These are phyloP conservation scores for Meloidogyne chitwoodi DNA, from an alignment of 1,140 invertebrate genomes.

Conservation along the genomic window DNA sequence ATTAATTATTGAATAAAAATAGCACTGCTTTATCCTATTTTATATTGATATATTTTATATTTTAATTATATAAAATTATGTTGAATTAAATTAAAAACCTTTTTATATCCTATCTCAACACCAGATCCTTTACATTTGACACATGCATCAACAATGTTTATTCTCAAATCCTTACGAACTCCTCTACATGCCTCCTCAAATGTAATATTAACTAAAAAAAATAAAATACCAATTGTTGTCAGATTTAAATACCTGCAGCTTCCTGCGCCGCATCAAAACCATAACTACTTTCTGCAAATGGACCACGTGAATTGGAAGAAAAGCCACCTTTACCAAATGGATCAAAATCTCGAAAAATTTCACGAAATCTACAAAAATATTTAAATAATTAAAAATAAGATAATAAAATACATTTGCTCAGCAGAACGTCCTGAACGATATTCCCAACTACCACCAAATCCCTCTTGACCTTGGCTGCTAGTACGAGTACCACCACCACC, in stretches of 20 bases:
- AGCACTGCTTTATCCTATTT: neutral
- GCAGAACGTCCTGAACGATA: constrained; percentile 84
- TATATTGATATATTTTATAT: too few relatives aligned
- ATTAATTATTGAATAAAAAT: constrained; percentile 28
- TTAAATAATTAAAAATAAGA: neutral
- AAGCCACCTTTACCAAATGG: constrained; percentile 38
- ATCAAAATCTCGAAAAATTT: constrained; percentile 42
- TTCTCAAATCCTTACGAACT: constrained; percentile 82
- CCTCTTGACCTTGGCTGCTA: constrained; percentile 1
- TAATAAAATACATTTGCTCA: constrained; percentile 74
- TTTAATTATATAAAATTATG: constrained; percentile 6
- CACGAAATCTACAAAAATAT: constrained; percentile 2
- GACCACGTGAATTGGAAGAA: constrained; percentile 68
- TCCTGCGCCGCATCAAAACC: constrained; percentile 80
- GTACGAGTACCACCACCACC: neutral
- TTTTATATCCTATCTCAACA: constrained; percentile 80
- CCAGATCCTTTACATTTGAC: constrained; percentile 78
- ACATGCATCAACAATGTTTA: constrained; percentile 70
- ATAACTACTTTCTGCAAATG: constrained; percentile 64
- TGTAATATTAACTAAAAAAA: constrained; percentile 75
- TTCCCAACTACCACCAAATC: constrained; percentile 54
- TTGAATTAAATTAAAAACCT: constrained; percentile 64
- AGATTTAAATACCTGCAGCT: constrained; percentile 63
- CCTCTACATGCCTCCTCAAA: constrained; percentile 94
- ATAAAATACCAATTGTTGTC: neutral